Percentiles rank a stretch among this genome's conserved stretches.
These are phyloP conservation scores for Polylopha cassiicola DNA, from an alignment of 2,888 invertebrate genomes.

Conservation along the genomic window DNA sequence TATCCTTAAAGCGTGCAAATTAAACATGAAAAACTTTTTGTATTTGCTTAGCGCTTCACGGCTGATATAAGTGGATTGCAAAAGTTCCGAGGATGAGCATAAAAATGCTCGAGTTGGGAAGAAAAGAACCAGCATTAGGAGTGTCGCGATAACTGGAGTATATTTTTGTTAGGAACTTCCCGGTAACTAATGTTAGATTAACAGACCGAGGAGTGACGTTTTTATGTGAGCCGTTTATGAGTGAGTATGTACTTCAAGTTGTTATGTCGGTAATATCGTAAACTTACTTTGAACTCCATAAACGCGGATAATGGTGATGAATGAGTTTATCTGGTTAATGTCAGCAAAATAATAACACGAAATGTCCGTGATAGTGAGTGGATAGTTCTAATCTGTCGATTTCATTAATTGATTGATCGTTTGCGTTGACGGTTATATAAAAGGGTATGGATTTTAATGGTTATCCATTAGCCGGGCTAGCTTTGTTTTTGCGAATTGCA, in stretches of 20 bases:
- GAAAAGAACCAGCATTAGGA: conserved; percentile 62
- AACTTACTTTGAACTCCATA: too few species aligned
- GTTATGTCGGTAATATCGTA: too few species aligned
- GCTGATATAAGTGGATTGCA: conserved; percentile 77
- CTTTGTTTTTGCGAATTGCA: too few species aligned
- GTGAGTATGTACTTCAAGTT: conserved; percentile 4
- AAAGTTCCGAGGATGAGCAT: conserved; percentile 74
- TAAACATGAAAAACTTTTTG: conserved; percentile 72
- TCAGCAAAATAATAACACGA: too few species aligned
- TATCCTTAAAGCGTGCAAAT: conserved; percentile 71
- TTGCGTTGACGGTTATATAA: too few species aligned
- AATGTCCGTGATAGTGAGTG: too few species aligned
- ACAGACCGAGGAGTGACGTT: conserved; percentile 31
- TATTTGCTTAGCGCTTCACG: conserved; percentile 74
- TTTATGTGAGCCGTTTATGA: conserved; percentile 17
- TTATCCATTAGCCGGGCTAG: too few species aligned
- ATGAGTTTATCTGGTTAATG: too few species aligned
- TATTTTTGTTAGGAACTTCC: conserved; percentile 61
- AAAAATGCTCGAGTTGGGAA: conserved; percentile 64
- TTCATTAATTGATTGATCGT: too few species aligned
- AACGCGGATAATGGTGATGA: too few species aligned
- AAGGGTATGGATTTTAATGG: too few species aligned
- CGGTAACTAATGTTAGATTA: conserved; percentile 48
- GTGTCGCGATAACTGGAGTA: conserved; percentile 65
- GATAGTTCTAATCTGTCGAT: too few species aligned